phyloP scores from a whole-genome alignment of 2,113 vertebrate genomes.

The Polypterus bichir region DNA sequence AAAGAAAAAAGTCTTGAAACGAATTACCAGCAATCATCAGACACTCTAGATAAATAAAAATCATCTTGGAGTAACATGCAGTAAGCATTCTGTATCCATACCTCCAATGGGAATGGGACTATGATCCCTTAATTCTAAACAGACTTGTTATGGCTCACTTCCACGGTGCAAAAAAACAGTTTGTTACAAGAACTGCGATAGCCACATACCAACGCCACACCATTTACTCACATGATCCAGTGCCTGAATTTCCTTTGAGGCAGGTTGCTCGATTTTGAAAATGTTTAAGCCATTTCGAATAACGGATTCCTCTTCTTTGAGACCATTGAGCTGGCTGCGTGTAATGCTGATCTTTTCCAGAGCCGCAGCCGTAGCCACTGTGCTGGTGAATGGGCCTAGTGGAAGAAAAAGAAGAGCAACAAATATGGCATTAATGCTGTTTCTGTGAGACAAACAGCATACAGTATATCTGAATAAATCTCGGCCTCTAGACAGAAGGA shows the following conservation, averaged over 20 bases:
- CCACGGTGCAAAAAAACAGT: no score
- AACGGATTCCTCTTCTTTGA: slow-evolving; percentile 48
- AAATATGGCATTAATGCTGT: slow-evolving; percentile 1
- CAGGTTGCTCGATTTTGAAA: slow-evolving; percentile 55
- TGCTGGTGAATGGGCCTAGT: slow-evolving; percentile 51
- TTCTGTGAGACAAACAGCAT: neutral
- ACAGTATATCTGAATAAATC: neutral
- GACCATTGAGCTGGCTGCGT: slow-evolving; percentile 34
- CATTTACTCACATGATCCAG: slow-evolving; percentile 46
- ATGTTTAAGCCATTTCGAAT: slow-evolving; percentile 46
- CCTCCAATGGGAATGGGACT: no score
- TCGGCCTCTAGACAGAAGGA: neutral
- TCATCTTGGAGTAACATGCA: no score
- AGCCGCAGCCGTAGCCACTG: slow-evolving; percentile 26
- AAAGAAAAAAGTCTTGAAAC: no score
- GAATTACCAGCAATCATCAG: no score
- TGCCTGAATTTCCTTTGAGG: slow-evolving; percentile 53
- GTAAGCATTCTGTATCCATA: no score
- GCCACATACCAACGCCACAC: no score
- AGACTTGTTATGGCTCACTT: no score
- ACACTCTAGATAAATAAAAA: no score
- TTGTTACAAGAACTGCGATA: no score
- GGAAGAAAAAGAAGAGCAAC: neutral
- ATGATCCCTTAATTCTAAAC: no score
- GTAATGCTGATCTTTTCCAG: slow-evolving; percentile 38